These are phyloP conservation scores for Psittacus erithacus DNA, from an alignment of 2,113 vertebrate species.

Conservation along the genomic window DNA sequence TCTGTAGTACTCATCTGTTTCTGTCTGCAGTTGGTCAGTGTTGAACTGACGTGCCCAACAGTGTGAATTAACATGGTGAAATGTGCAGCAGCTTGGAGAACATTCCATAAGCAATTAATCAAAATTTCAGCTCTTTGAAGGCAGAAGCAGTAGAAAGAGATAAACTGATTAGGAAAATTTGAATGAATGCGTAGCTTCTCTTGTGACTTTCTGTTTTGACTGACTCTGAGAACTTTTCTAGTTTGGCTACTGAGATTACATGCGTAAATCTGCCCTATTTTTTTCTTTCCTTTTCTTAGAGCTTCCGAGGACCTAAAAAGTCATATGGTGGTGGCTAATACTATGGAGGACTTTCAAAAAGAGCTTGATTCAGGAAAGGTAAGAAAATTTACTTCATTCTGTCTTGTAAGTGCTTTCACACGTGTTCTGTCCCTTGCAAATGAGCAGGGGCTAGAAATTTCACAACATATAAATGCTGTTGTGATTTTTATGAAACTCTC, in stretches of 20 bases:
- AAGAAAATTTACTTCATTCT: conserved; percentile 14
- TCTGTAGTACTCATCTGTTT: not conserved
- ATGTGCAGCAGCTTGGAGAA: not conserved
- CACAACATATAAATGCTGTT: not conserved
- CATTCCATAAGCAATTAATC: not conserved
- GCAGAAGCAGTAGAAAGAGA: not conserved
- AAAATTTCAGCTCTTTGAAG: not conserved
- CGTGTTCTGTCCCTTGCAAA: not conserved
- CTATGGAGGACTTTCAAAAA: conserved; percentile 93
- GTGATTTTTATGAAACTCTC: not conserved
- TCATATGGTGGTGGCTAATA: conserved; percentile 89
- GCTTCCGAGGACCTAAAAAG: conserved; percentile 87
- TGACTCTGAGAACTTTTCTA: not conserved
- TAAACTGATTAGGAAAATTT: not conserved
- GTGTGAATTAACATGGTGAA: not conserved
- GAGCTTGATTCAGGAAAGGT: conserved; percentile 92
- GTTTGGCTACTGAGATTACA: not conserved
- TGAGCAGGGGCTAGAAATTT: not conserved
- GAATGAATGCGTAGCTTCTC: not conserved
- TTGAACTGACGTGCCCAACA: not conserved
- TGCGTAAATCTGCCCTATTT: not conserved
- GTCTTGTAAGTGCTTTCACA: not conserved
- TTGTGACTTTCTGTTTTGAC: not conserved
- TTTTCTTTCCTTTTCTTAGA: conserved; percentile 63
- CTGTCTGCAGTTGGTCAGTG: not conserved